These are phyloP conservation scores for Orthosia gothica DNA, from an alignment of 2,888 invertebrate genomes.

Conservation along the genomic window DNA sequence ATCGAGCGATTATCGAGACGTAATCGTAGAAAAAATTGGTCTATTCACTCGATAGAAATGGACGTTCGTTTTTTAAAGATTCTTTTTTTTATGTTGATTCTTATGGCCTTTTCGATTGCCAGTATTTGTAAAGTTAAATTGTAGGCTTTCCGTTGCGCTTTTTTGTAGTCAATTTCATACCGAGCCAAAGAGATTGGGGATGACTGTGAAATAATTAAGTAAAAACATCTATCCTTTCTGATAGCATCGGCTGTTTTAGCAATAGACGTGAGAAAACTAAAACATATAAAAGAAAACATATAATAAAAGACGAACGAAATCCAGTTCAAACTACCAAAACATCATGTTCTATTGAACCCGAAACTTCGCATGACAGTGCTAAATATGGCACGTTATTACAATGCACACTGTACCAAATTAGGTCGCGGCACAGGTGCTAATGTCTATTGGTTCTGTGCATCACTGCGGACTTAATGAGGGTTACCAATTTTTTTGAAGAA, in stretches of 20 bases:
- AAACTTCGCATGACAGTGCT: constrained; percentile 42
- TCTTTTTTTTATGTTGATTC: background rate
- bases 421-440: constrained; percentile 64
- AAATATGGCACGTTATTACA: constrained; percentile 52
- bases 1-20: constrained; percentile 42
- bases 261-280: background rate
- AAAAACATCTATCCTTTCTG: background rate
- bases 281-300: too few relatives aligned
- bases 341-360: constrained; percentile 24
- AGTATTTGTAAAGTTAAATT: background rate
- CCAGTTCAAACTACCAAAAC: constrained; percentile 18
- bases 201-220: background rate
- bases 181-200: too few relatives aligned
- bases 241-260: background rate
- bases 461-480: constrained; percentile 7
- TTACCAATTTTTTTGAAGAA: too few relatives aligned
- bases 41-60: constrained; percentile 23
- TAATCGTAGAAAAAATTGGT: constrained; percentile 37
- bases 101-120: background rate
- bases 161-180: too few relatives aligned
- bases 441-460: constrained; percentile 45
- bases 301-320: constrained; percentile 6
- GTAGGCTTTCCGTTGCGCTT: too few relatives aligned
- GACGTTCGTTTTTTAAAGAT: background rate
- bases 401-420: constrained; percentile 41